Evolutionary conservation across 2,888 invertebrate genomes (phyloP).

Genomic region (Spisula subtruncata): DNA sequence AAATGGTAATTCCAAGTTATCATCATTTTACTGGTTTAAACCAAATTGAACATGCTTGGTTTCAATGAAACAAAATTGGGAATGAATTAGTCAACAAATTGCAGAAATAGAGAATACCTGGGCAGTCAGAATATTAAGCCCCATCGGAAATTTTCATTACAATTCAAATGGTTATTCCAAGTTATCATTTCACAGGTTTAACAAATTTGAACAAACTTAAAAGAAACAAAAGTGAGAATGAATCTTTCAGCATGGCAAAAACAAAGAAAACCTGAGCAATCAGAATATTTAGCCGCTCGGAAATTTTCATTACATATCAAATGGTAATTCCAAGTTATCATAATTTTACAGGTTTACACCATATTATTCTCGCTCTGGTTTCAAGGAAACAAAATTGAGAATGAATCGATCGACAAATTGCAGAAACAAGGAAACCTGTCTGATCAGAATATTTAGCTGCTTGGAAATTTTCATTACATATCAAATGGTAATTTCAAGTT

Average conservation of each 20-base stretch:
- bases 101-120: neutral
- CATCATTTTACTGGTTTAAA: slow-evolving; percentile 30
- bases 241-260: too few species aligned
- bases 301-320: neutral
- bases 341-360: neutral
- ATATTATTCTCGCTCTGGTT: too few species aligned
- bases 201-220: neutral
- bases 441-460: slow-evolving; percentile 34
- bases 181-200: slow-evolving; percentile 38
- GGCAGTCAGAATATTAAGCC: slow-evolving; percentile 31
- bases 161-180: slow-evolving; percentile 60
- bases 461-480: slow-evolving; percentile 37
- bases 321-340: slow-evolving; percentile 15
- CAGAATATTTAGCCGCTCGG: slow-evolving; percentile 44
- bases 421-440: neutral
- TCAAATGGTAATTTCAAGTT: slow-evolving; percentile 58
- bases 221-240: too few species aligned
- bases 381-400: neutral
- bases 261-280: neutral
- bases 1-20: slow-evolving; percentile 60
- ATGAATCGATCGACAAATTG: too few species aligned
- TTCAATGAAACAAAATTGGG: too few species aligned
- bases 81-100: neutral
- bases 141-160: slow-evolving; percentile 48
- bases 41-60: neutral